These are phyloP conservation scores for Patella vulgata DNA, from an alignment of 1,140 invertebrate species.

Conservation along the genomic window DNA sequence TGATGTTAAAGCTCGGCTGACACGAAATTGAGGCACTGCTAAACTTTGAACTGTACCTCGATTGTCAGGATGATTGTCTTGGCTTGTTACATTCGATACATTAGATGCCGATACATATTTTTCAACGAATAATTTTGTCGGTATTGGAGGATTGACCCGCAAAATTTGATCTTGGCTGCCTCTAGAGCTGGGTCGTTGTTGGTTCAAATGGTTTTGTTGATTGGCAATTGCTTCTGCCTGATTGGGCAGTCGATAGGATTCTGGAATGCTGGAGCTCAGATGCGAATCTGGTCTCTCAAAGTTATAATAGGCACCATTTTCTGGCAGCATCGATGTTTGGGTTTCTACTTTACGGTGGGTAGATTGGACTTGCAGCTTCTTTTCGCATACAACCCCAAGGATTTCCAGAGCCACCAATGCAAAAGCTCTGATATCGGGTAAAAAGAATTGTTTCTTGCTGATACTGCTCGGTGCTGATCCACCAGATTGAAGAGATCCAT, in stretches of 20 bases:
- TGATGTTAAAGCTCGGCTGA: conserved; percentile 1
- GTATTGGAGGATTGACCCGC: too few relatives aligned
- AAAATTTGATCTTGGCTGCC: too few relatives aligned
- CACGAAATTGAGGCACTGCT: too few relatives aligned
- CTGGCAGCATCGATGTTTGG: background rate
- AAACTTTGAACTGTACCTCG: too few relatives aligned
- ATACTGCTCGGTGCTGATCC: conserved; percentile 28
- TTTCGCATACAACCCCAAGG: conserved; percentile 47
- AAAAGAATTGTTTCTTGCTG: conserved; percentile 52
- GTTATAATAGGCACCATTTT: background rate
- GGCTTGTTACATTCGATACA: too few relatives aligned
- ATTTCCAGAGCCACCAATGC: conserved; percentile 56
- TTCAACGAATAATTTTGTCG: too few relatives aligned
- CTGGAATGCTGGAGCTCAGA: background rate
- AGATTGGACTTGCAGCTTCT: conserved; percentile 23
- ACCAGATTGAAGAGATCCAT: conserved; percentile 55
- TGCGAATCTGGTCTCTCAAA: background rate
- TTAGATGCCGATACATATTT: too few relatives aligned
- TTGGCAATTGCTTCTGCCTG: background rate
- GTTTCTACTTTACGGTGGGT: background rate
- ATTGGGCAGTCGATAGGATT: background rate
- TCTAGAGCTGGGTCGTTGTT: too few relatives aligned
- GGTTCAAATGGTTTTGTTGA: background rate
- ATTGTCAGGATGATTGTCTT: too few relatives aligned
- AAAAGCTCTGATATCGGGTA: conserved; percentile 57